A percentile compares a stretch with the other conserved stretches of the same genome.
Evolutionary conservation across 2,113 vertebrate species (phyloP).

Genomic region (Corvus moneduloides): DNA sequence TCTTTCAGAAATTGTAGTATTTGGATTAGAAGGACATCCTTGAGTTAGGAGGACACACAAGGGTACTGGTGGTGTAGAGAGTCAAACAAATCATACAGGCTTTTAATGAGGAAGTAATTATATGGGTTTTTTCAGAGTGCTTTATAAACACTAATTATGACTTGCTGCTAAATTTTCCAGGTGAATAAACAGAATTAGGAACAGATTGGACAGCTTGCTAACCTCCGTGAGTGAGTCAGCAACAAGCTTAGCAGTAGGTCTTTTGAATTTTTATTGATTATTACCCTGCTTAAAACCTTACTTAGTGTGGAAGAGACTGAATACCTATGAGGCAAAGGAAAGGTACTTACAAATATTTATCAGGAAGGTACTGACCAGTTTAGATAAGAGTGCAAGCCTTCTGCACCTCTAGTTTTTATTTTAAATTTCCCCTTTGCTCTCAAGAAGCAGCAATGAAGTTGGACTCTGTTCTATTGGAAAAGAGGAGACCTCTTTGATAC

Average conservation of each 20-base stretch:
- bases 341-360: not conserved
- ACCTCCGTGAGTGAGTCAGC: not conserved
- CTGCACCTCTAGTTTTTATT: not conserved
- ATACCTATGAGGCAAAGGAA: not conserved
- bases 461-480: not conserved
- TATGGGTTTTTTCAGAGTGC: not conserved
- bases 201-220: not conserved
- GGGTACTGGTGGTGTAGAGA: not conserved
- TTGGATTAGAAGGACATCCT: not conserved
- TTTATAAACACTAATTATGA: not conserved
- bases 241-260: not conserved
- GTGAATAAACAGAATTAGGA: constrained; percentile 7
- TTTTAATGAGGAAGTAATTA: not conserved
- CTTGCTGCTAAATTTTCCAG: not conserved
- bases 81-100: not conserved
- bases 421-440: not conserved
- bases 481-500: not conserved
- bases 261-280: not conserved
- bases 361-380: not conserved
- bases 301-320: not conserved
- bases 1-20: not conserved
- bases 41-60: not conserved
- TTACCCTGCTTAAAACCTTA: not conserved
- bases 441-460: not conserved
- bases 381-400: not conserved